Evolutionary conservation across 2,888 invertebrate species (phyloP).

Genomic region (Acrobasis suavella): DNA sequence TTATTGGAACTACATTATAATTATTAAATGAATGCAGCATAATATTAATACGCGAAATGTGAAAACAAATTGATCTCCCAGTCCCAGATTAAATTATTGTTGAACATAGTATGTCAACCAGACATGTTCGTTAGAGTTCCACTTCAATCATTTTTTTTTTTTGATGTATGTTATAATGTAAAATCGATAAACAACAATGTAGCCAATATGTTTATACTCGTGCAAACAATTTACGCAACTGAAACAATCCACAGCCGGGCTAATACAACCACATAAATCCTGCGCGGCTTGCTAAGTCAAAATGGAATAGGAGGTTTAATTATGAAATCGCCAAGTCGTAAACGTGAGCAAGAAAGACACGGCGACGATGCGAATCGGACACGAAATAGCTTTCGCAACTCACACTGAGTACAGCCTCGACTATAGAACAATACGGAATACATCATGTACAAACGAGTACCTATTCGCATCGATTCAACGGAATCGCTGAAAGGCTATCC

Average conservation of each 20-base stretch:
- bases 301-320: constrained; percentile 19
- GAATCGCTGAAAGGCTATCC: constrained; percentile 14
- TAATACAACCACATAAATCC: constrained; percentile 14
- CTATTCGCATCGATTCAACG: background rate
- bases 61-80: no score
- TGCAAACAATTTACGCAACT: constrained; percentile 6
- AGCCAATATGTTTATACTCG: background rate
- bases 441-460: background rate
- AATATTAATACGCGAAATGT: no score
- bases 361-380: constrained; percentile 19
- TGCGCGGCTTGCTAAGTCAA: constrained; percentile 12
- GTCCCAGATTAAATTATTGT: no score
- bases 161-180: background rate
- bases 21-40: no score
- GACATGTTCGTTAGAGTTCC: background rate
- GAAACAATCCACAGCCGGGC: background rate
- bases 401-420: constrained; percentile 3
- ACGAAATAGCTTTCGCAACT: constrained; percentile 20
- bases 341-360: constrained; percentile 15
- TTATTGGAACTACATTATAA: no score
- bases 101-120: no score
- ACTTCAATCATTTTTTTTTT: background rate
- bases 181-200: background rate
- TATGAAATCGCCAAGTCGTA: constrained; percentile 21
- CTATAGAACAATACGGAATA: constrained; percentile 7